A percentile compares a stretch with the other conserved stretches of the same genome.
phyloP scores from a whole-genome alignment of 2,888 invertebrate species.

The Gastracanthus pulcherrimus region DNA sequence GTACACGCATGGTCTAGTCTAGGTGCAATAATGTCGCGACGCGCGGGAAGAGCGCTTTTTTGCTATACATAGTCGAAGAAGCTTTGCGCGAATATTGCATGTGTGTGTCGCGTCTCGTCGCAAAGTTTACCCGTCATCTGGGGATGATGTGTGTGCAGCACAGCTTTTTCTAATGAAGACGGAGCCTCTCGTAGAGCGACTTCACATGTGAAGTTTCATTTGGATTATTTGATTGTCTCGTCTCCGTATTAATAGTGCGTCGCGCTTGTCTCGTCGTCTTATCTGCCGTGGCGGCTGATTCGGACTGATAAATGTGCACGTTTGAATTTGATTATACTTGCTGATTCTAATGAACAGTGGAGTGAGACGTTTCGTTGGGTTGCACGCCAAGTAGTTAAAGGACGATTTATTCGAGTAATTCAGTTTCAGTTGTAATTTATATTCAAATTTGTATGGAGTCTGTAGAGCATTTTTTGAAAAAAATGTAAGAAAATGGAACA shows the following conservation, averaged over 20 bases:
- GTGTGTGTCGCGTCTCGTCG: not conserved
- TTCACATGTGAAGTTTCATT: too few relatives aligned
- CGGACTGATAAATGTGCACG: constrained; percentile 22
- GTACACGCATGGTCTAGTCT: too few relatives aligned
- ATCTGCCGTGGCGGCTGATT: constrained; percentile 12
- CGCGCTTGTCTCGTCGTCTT: constrained; percentile 20
- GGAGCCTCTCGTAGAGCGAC: not conserved
- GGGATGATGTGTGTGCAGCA: too few relatives aligned
- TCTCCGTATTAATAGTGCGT: too few relatives aligned
- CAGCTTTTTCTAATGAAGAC: too few relatives aligned
- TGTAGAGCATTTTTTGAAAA: too few relatives aligned
- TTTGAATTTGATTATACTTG: constrained; percentile 17
- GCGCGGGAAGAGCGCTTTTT: too few relatives aligned
- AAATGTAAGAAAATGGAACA: not conserved
- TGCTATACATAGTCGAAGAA: too few relatives aligned
- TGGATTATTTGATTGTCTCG: too few relatives aligned
- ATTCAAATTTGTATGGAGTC: not conserved
- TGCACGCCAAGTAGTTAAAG: not conserved
- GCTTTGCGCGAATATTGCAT: not conserved
- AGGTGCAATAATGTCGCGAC: too few relatives aligned
- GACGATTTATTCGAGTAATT: not conserved
- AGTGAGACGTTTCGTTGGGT: constrained; percentile 24
- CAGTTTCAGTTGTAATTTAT: too few relatives aligned
- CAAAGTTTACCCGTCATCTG: not conserved
- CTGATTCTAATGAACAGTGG: constrained; percentile 29